These are phyloP conservation scores for Saccostrea cuccullata DNA, from an alignment of 1,140 invertebrate species.

Conservation along the genomic window DNA sequence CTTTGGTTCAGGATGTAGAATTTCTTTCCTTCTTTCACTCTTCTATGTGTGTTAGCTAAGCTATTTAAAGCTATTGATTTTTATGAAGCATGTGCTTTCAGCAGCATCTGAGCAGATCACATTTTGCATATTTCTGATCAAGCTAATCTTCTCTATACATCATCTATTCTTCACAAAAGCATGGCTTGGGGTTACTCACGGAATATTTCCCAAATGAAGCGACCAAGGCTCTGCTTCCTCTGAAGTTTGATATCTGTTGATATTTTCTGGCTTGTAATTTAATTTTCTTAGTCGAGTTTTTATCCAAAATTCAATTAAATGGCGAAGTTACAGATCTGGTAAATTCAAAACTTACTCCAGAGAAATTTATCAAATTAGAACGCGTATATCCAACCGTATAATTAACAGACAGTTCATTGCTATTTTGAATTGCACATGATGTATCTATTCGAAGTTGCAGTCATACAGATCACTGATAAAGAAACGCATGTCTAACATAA, in stretches of 20 bases:
- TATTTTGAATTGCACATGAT: background rate
- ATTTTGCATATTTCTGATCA: background rate
- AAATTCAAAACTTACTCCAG: background rate
- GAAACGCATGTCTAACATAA: too few relatives aligned
- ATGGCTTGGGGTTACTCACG: constrained; percentile 7
- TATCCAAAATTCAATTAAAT: background rate
- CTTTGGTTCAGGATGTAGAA: background rate
- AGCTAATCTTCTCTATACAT: background rate
- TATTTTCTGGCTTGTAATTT: constrained; percentile 2
- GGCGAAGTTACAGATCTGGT: background rate
- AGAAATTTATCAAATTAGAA: background rate
- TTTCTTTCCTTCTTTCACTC: background rate
- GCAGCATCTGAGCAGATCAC: background rate
- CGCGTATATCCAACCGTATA: background rate
- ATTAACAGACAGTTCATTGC: background rate
- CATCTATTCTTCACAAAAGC: background rate
- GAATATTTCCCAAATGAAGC: background rate
- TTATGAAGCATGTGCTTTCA: too few relatives aligned
- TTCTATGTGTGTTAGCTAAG: background rate
- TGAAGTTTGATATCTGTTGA: background rate
- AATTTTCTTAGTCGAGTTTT: background rate
- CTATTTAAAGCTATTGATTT: background rate
- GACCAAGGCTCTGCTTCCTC: background rate
- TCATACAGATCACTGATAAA: background rate
- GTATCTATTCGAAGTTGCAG: background rate